Percentiles rank a stretch among this genome's conserved stretches.
Evolutionary conservation across 1,140 invertebrate species (phyloP).

Genomic region (Neodiprion pinetum): DNA sequence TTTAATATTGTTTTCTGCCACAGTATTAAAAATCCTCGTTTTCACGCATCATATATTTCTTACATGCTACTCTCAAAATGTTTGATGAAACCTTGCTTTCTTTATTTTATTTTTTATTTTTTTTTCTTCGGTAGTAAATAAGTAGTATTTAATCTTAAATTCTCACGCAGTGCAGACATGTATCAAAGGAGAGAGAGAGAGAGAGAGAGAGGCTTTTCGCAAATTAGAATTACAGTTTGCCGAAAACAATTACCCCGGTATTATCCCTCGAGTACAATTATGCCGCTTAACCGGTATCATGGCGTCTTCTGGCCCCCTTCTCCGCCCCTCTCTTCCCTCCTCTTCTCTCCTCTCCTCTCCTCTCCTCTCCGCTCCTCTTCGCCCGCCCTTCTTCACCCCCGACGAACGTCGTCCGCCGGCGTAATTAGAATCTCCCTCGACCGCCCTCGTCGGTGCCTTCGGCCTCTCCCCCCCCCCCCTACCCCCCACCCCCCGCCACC

Average conservation of each 20-base stretch:
- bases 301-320: constrained; percentile 36
- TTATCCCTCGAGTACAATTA: constrained; percentile 39
- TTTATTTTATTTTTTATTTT: too few species aligned
- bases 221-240: constrained; percentile 2
- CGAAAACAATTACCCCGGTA: constrained; percentile 34
- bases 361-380: not conserved
- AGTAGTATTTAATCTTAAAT: too few species aligned
- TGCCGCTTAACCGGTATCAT: constrained; percentile 45
- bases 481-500: not conserved
- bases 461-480: constrained; percentile 25
- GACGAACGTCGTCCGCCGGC: constrained; percentile 41
- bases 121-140: too few species aligned
- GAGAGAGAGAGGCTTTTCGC: too few species aligned
- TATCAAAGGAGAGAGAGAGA: too few species aligned
- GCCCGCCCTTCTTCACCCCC: not conserved
- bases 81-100: too few species aligned
- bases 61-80: too few species aligned
- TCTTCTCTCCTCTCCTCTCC: constrained; percentile 20
- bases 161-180: too few species aligned
- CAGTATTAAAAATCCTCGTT: too few species aligned
- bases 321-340: constrained; percentile 10
- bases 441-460: constrained; percentile 37
- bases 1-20: too few species aligned
- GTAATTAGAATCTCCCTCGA: constrained; percentile 53
- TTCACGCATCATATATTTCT: too few species aligned